phyloP scores from a whole-genome alignment of 2,888 invertebrate species.

The Chrysopilus asiliformis region DNA sequence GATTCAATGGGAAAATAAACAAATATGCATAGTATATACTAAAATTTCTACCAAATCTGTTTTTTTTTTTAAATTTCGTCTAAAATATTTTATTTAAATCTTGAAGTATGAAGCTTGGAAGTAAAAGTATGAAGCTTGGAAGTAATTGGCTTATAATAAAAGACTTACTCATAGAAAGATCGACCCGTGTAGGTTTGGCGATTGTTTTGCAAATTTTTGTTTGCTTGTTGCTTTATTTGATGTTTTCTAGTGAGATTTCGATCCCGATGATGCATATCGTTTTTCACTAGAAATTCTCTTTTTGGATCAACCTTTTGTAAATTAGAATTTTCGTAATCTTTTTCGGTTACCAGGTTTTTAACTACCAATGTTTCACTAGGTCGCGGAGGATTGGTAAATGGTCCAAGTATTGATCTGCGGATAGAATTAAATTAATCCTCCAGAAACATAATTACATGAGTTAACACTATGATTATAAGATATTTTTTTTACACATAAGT shows the following conservation, averaged over 20 bases:
- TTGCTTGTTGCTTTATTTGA: no score
- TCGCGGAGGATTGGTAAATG: constrained; percentile 11
- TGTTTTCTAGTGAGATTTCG: constrained; percentile 2
- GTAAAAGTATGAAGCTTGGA: no score
- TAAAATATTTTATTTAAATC: no score
- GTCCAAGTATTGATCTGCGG: constrained; percentile 11
- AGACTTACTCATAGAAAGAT: constrained; percentile 10
- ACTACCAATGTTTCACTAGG: background rate
- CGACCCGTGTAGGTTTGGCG: constrained; percentile 8
- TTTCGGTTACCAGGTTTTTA: constrained; percentile 10
- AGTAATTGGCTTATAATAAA: no score
- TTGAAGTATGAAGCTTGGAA: no score
- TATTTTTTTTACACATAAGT: no score
- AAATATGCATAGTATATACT: no score
- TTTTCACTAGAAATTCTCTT: constrained; percentile 8
- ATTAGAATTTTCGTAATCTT: constrained; percentile 11
- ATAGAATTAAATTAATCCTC: background rate
- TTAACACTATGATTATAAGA: no score
- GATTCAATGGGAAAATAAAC: no score
- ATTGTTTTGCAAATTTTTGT: background rate
- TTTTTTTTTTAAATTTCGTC: no score
- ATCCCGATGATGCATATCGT: constrained; percentile 12
- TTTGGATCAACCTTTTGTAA: constrained; percentile 11
- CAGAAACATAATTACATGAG: no score
- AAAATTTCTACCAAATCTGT: no score